A percentile compares a stretch with the other conserved stretches of the same genome.
Conservation (phyloP, 2,797 vertebrate species). For the Pteropus rufus region DNA sequence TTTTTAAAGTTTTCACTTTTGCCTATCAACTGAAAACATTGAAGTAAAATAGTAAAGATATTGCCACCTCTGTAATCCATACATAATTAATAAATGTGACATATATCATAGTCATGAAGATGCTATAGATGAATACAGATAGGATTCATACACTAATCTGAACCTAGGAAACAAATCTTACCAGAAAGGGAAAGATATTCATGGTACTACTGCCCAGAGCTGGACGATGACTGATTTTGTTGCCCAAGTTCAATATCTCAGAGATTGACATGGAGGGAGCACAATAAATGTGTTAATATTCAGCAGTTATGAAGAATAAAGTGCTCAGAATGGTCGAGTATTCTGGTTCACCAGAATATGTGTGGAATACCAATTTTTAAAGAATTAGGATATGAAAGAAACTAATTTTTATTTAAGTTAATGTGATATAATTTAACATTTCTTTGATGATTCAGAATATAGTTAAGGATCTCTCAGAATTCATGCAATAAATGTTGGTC, state of each 20-base stretch:
- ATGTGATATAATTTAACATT: not conserved
- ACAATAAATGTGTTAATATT: not conserved
- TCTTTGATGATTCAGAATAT: not conserved
- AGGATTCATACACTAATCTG: not conserved
- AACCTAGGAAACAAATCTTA: not conserved
- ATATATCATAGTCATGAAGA: not conserved
- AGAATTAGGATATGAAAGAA: not conserved
- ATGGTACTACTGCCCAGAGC: not conserved
- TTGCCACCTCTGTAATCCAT: not conserved
- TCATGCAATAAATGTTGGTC: not conserved
- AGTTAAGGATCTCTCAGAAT: not conserved
- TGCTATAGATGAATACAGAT: not conserved
- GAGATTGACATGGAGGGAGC: not conserved
- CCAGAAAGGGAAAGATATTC: not conserved
- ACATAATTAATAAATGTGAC: slow-evolving; percentile 47
- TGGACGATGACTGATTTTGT: not conserved
- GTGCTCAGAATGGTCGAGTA: not conserved
- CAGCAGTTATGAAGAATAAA: not conserved
- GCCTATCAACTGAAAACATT: slow-evolving; percentile 55
- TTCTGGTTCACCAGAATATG: not conserved
- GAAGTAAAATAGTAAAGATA: slow-evolving; percentile 34
- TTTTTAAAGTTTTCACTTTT: slow-evolving; percentile 46
- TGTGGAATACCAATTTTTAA: not conserved
- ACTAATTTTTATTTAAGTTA: not conserved
- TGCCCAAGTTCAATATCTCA: not conserved